Conservation (phyloP, 2,113 vertebrate species). For the Microtus montanus region DNA sequence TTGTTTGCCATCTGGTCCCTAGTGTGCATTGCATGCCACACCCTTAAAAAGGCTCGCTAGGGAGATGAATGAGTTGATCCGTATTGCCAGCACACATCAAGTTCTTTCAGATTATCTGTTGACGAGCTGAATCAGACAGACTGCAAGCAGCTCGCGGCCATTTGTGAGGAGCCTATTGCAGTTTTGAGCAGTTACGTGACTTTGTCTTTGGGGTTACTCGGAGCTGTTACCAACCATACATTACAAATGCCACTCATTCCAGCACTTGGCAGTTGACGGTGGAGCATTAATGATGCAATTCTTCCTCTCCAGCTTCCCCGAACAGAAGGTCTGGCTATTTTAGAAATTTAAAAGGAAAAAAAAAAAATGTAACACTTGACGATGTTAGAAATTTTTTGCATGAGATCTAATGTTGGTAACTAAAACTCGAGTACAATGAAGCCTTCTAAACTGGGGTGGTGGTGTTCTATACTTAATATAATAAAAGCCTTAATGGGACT, state of each 20-base stretch:
- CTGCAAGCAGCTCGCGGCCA: not conserved
- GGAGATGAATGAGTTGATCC: not conserved
- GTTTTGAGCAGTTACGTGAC: not conserved
- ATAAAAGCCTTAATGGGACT: slow-evolving; percentile 14
- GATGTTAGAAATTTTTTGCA: slow-evolving; percentile 2
- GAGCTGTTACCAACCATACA: not conserved
- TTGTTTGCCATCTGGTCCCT: not conserved
- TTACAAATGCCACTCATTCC: not conserved
- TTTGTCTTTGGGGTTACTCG: not conserved
- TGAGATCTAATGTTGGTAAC: slow-evolving; percentile 12
- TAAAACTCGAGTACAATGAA: slow-evolving; percentile 39
- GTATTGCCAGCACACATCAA: not conserved
- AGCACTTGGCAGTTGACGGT: slow-evolving; percentile 17
- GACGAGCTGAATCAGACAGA: not conserved
- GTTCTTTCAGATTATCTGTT: not conserved
- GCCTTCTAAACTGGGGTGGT: slow-evolving; percentile 38
- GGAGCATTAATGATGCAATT: slow-evolving; percentile 9
- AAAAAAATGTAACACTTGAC: slow-evolving; percentile 35
- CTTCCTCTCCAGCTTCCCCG: slow-evolving; percentile 7
- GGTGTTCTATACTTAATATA: not conserved
- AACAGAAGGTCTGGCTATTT: slow-evolving; percentile 58
- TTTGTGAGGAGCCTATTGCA: not conserved
- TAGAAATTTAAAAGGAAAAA: not conserved
- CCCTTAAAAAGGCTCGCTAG: not conserved
- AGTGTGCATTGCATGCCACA: not conserved